Conservation (phyloP, 1,140 invertebrate species). For the Rhopalosiphum padi region DNA sequence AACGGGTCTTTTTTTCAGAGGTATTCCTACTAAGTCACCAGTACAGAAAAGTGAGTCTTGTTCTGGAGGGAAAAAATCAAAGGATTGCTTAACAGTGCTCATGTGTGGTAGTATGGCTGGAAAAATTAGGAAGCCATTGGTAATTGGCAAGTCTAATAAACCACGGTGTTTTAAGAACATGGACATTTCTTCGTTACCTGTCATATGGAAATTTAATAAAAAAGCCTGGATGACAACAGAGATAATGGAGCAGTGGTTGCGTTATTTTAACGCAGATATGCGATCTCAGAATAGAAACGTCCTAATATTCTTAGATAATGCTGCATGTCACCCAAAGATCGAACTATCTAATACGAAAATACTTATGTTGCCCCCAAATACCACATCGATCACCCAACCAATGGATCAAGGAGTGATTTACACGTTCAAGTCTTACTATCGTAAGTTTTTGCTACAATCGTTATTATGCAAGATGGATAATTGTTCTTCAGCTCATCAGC, state of each 20-base stretch:
- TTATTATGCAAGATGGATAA: neutral
- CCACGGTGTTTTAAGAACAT: neutral
- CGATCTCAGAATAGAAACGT: neutral
- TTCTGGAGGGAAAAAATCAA: neutral
- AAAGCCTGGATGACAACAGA: neutral
- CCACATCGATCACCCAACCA: neutral
- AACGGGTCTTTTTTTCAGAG: too few species aligned
- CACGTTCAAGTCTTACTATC: neutral
- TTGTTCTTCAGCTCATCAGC: neutral
- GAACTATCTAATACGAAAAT: neutral
- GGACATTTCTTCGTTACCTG: neutral
- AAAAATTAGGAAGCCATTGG: neutral
- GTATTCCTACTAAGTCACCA: neutral
- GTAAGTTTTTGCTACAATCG: neutral
- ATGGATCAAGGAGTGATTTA: conserved; percentile 8
- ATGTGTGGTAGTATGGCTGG: neutral
- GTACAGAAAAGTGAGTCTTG: neutral
- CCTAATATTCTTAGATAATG: neutral
- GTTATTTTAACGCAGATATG: neutral
- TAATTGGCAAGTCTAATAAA: neutral
- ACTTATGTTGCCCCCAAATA: neutral
- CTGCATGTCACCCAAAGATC: neutral
- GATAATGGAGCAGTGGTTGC: neutral
- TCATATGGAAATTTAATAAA: neutral
- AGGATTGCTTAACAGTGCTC: neutral